Conservation (phyloP, 2,888 invertebrate genomes). For the Hirtodrosophila cameraria region DNA sequence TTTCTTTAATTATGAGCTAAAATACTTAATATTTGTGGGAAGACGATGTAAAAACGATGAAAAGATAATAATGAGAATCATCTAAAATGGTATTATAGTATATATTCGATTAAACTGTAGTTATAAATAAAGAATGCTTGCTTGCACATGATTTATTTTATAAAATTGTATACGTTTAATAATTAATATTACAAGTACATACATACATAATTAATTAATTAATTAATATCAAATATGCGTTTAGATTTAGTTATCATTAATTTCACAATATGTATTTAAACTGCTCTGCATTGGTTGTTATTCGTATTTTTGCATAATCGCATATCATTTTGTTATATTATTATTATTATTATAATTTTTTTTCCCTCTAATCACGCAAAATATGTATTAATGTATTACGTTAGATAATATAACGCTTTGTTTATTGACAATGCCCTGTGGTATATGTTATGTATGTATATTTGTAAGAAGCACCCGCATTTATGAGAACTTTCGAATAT, state of each 20-base stretch:
- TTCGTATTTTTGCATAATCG: constrained; percentile 48
- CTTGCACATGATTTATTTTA: constrained; percentile 79
- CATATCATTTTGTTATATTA: constrained; percentile 30
- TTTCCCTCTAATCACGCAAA: constrained; percentile 36
- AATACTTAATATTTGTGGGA: too few species aligned
- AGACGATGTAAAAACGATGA: too few species aligned
- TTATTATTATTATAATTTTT: constrained; percentile 11
- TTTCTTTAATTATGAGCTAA: background rate
- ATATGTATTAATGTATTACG: constrained; percentile 23
- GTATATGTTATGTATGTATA: constrained; percentile 23
- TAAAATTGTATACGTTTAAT: constrained; percentile 82
- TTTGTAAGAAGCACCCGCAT: constrained; percentile 59
- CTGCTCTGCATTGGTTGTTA: constrained; percentile 51
- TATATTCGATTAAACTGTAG: background rate
- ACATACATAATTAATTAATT: constrained; percentile 61
- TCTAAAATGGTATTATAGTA: background rate
- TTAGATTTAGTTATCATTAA: constrained; percentile 70
- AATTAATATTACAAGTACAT: constrained; percentile 81
- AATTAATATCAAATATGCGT: constrained; percentile 82
- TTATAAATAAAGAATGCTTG: constrained; percentile 22
- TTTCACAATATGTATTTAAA: constrained; percentile 73
- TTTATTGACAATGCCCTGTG: constrained; percentile 60
- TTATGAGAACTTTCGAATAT: constrained; percentile 33
- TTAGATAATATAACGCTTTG: constrained; percentile 45
- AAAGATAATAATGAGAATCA: background rate